Evolutionary conservation across 2,888 invertebrate genomes (phyloP), one percentile per base, ranked within the genome.

Genomic region (Agrochola lychnidis): DNA sequence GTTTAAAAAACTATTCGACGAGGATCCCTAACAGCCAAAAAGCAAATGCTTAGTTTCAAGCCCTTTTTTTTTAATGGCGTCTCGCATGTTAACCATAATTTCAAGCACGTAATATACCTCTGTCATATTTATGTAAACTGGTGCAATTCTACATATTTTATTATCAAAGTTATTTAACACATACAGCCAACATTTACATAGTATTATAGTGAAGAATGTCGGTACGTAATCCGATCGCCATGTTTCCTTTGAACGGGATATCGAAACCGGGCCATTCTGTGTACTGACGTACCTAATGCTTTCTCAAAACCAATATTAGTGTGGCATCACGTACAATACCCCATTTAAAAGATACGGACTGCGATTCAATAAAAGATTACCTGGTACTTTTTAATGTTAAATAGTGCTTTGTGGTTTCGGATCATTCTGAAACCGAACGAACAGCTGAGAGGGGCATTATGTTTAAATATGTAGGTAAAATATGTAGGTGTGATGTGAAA

Each of bases 231-330:
- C 86, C 88, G 94, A 95, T 90, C 91, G 76, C 73, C 69, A 71
- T 83, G 85, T 93, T 96, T 95, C 94, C 92, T 90, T 89, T 87
- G 93, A 95, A 94, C 79, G 83, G 92, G 87, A 87, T 90, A 93
- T 92, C 90, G 92, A 92, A 89, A 89, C 90, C 90, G 87, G 81
- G 84, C 84, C 89, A 86, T 94, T 94, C 91, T 89, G 86, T 91
- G 92, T 91, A 93, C 80, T 91, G 91, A 90, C 90, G 92, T 91
- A n/a, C n/a, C n/a, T n/a, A 94, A 94, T 93, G 94, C 91, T 92
- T 95, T 95, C 96, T 93, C 86, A 91, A 92, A 94, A 95, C 87
- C 92, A 90, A 94, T 93, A 87, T 87, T 84, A 89, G 87, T 90
- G 88, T 87, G 87, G 82, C 79, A 75, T 79, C 80, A 80, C 77